These are phyloP conservation scores for Dryobotodes eremita DNA, from an alignment of 2,888 invertebrate genomes.

Conservation along the genomic window DNA sequence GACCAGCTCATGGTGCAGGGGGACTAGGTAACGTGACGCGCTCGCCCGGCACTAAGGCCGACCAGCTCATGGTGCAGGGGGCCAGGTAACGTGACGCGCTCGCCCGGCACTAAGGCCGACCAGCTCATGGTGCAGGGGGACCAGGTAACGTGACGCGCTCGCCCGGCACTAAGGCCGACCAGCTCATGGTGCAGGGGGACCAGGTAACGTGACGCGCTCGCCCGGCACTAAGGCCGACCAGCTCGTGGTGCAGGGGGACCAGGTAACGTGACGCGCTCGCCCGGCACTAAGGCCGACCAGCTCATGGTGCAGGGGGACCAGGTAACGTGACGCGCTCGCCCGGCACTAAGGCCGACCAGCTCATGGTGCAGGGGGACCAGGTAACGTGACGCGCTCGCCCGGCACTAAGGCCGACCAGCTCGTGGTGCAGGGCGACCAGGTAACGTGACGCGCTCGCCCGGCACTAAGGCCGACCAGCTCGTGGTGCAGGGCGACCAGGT, in stretches of 20 bases:
- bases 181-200: constrained; percentile 93
- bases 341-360: constrained; percentile 93
- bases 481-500: constrained; percentile 90
- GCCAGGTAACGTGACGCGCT: constrained; percentile 90
- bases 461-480: constrained; percentile 94
- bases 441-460: constrained; percentile 93
- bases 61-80: constrained; percentile 94
- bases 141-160: constrained; percentile 91
- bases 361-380: constrained; percentile 91
- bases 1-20: constrained; percentile 94
- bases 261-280: constrained; percentile 91
- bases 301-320: constrained; percentile 92
- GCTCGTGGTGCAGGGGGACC: constrained; percentile 92
- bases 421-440: constrained; percentile 90
- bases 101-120: constrained; percentile 93
- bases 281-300: constrained; percentile 94
- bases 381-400: constrained; percentile 92
- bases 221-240: constrained; percentile 94
- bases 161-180: constrained; percentile 93
- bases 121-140: constrained; percentile 93
- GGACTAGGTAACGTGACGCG: constrained; percentile 89
- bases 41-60: constrained; percentile 93
- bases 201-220: constrained; percentile 91
- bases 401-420: constrained; percentile 94
- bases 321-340: constrained; percentile 92